Evolutionary conservation across 2,113 vertebrate genomes (phyloP).

Genomic region (Perognathus longimembris): DNA sequence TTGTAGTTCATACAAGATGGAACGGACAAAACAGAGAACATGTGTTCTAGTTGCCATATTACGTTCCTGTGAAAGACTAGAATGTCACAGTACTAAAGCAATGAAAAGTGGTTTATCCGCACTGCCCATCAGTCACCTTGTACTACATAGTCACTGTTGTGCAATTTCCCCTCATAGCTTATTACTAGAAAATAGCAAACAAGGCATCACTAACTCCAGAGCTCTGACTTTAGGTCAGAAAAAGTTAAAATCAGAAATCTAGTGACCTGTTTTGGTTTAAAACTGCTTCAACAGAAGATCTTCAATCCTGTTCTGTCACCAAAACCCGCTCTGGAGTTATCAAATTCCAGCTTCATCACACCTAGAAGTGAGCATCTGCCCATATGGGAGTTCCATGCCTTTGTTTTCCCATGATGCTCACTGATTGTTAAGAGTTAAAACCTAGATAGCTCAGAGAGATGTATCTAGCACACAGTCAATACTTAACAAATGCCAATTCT

Average conservation of each 20-base stretch:
- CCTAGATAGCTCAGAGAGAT: too few relatives aligned
- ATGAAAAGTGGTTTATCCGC: background rate
- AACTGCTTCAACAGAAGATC: too few relatives aligned
- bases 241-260: background rate
- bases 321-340: too few relatives aligned
- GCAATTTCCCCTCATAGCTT: background rate
- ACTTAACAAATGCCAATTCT: background rate
- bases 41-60: background rate
- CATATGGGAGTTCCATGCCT: background rate
- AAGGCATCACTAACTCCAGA: background rate
- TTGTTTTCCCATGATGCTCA: background rate
- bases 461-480: background rate
- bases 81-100: background rate
- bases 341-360: too few relatives aligned
- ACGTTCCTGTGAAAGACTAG: background rate
- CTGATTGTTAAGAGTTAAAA: too few relatives aligned
- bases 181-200: background rate
- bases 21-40: background rate
- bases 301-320: too few relatives aligned
- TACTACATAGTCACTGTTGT: background rate
- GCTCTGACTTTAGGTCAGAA: background rate
- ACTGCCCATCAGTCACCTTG: background rate
- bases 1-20: background rate
- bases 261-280: too few relatives aligned
- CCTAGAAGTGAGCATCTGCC: too few relatives aligned